phyloP scores from a whole-genome alignment of 2,113 vertebrate genomes.

The Ptilorrhoa leucosticta region DNA sequence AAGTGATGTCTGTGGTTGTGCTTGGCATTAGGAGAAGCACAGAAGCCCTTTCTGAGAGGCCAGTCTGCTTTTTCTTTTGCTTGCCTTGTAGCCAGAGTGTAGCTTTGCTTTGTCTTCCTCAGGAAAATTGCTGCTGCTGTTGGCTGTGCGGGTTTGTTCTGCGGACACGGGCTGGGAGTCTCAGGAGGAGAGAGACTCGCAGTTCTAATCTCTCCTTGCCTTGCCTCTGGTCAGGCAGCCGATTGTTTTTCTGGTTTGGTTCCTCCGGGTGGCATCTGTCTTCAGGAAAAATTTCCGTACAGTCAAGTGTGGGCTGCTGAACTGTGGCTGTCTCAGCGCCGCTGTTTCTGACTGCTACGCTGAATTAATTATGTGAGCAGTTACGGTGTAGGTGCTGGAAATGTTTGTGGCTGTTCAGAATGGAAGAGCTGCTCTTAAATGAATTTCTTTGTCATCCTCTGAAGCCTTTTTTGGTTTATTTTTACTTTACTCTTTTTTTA shows the following conservation, averaged over 20 bases:
- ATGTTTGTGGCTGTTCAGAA: not conserved
- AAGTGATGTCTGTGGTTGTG: rapidly evolving
- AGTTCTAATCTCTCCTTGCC: constrained; percentile 23
- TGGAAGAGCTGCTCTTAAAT: not conserved
- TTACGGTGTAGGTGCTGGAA: not conserved
- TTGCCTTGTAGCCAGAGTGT: not conserved
- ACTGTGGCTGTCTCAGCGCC: not conserved
- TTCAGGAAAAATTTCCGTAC: constrained; percentile 55
- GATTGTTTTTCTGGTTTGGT: constrained; percentile 59
- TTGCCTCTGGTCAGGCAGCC: constrained; percentile 43
- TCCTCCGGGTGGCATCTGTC: constrained; percentile 63
- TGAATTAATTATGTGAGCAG: not conserved
- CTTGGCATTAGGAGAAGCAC: not conserved
- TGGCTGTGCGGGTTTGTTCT: not conserved
- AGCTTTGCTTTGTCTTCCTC: constrained; percentile 1
- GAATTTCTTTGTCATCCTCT: not conserved
- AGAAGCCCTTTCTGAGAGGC: not conserved
- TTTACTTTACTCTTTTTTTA: not conserved
- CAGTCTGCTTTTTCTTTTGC: not conserved
- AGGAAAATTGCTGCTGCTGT: constrained; percentile 12
- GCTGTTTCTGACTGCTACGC: not conserved
- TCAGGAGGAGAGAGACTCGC: not conserved
- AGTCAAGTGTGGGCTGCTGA: constrained; percentile 15
- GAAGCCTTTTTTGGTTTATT: not conserved
- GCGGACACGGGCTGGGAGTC: not conserved